A percentile compares a stretch with the other conserved stretches of the same genome.
Conservation (phyloP, 2,888 invertebrate species). For the Schizaphis graminum region DNA sequence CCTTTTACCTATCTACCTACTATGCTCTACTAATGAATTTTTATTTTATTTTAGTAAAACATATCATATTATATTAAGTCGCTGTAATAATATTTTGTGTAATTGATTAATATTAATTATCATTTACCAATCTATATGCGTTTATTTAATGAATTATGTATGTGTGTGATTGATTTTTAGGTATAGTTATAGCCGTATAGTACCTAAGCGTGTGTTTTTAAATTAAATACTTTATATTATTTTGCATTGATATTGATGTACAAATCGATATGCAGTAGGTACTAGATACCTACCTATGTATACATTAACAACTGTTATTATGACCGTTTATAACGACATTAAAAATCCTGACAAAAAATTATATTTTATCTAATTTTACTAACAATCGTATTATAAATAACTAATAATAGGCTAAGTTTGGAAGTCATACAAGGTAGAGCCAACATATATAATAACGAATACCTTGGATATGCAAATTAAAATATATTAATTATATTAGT, state of each 20-base stretch:
- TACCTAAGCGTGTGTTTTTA: background rate
- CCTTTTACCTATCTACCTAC: background rate
- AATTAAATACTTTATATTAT: background rate
- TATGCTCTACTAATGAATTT: background rate
- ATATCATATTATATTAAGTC: slow-evolving; percentile 40
- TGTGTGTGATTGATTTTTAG: background rate
- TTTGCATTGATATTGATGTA: background rate
- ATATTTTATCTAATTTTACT: background rate
- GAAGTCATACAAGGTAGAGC: background rate
- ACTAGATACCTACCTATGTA: background rate
- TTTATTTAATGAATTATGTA: slow-evolving; percentile 2
- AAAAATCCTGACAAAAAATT: background rate
- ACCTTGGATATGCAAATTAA: background rate
- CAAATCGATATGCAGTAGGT: background rate
- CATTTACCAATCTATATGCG: background rate
- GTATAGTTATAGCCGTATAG: background rate
- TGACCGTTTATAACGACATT: background rate
- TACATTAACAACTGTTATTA: background rate
- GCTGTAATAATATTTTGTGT: background rate
- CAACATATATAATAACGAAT: background rate
- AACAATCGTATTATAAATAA: background rate
- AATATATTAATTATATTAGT: background rate
- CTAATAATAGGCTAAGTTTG: background rate
- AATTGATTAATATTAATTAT: background rate
- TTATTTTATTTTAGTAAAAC: slow-evolving; percentile 26